phyloP scores from a whole-genome alignment of 2,888 invertebrate genomes.

The Euplagia quadripunctaria region DNA sequence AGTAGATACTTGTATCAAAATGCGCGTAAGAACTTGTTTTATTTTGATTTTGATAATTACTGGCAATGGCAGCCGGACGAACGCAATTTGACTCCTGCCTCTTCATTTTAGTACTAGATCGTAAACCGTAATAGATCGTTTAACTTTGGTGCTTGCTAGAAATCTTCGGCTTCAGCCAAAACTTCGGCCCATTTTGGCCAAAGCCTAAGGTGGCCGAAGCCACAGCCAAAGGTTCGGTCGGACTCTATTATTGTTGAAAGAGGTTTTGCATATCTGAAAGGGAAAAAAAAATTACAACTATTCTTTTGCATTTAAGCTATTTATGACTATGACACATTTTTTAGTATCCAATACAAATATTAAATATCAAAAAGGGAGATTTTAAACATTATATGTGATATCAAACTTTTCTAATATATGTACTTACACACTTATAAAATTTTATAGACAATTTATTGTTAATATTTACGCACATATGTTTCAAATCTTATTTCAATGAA shows the following conservation, averaged over 20 bases:
- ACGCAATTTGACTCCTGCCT: too few relatives aligned
- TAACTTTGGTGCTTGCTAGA: too few relatives aligned
- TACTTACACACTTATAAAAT: background rate
- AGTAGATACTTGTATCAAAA: too few relatives aligned
- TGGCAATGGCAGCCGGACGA: too few relatives aligned
- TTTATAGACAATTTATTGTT: slow-evolving; percentile 55
- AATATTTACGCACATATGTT: slow-evolving; percentile 43
- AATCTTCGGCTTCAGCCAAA: too few relatives aligned
- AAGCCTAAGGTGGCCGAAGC: too few relatives aligned
- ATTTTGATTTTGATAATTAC: too few relatives aligned
- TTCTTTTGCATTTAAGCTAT: background rate
- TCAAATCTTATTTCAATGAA: slow-evolving; percentile 39
- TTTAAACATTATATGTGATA: background rate
- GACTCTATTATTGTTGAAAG: background rate
- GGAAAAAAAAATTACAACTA: background rate
- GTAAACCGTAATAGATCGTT: too few relatives aligned
- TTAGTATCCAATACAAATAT: background rate
- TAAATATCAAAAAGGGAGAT: background rate
- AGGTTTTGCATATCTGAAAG: background rate
- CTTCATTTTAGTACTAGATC: too few relatives aligned
- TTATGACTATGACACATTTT: background rate
- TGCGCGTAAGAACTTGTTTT: too few relatives aligned
- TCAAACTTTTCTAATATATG: background rate
- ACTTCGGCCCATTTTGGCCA: too few relatives aligned
- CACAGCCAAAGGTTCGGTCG: too few relatives aligned